Conservation (phyloP, 1,140 invertebrate genomes). For the Charaxes varanes region DNA sequence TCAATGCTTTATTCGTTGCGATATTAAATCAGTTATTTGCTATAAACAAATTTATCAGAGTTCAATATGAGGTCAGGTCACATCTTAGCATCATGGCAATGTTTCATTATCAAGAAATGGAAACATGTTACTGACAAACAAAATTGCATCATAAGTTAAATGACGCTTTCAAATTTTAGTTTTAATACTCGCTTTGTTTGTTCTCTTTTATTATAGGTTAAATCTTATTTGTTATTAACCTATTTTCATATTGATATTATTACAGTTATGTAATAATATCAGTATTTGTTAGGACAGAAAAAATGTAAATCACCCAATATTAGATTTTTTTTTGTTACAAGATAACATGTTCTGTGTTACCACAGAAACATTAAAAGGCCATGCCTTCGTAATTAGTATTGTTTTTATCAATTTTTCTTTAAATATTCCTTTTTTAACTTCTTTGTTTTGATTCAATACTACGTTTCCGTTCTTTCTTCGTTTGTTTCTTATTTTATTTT, state of each 20-base stretch:
- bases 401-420: no score
- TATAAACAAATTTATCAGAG: slow-evolving; percentile 51
- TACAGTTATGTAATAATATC: no score
- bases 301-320: no score
- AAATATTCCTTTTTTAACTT: not conserved
- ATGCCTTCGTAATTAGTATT: no score
- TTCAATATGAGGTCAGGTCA: slow-evolving; percentile 49
- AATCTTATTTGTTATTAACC: not conserved
- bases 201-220: not conserved
- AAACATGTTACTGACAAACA: slow-evolving; percentile 24
- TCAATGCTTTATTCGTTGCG: slow-evolving; percentile 25
- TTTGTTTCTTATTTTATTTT: not conserved
- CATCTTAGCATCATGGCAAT: slow-evolving; percentile 36
- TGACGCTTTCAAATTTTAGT: not conserved
- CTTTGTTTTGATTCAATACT: not conserved
- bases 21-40: slow-evolving; percentile 46
- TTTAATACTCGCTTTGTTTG: not conserved
- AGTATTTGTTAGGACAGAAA: no score
- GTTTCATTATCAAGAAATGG: slow-evolving; percentile 27
- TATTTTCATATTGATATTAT: no score
- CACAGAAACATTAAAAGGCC: no score
- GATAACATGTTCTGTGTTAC: no score
- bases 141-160: slow-evolving; percentile 29
- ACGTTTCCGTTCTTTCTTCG: not conserved
- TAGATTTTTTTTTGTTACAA: no score